A percentile compares a stretch with the other conserved stretches of the same genome.
phyloP scores from a whole-genome alignment of 2,113 vertebrate genomes.

The Thalassarche chlororhynchos region DNA sequence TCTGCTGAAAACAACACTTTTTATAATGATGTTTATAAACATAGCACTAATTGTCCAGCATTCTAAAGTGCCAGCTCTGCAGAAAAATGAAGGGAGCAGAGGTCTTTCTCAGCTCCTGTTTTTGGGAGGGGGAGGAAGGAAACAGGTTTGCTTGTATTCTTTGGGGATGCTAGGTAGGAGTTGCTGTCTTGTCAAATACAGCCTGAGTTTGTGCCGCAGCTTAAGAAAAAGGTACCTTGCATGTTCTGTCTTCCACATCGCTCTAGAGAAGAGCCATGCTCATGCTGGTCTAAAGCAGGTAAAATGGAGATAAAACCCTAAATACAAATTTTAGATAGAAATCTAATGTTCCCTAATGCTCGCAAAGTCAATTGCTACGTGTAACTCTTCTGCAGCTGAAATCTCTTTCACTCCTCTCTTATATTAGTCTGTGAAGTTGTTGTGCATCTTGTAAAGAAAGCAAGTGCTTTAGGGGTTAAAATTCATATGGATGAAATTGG shows the following conservation, averaged over 20 bases:
- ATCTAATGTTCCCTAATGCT: not conserved
- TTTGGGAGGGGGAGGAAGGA: not conserved
- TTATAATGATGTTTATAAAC: not conserved
- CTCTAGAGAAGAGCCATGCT: not conserved
- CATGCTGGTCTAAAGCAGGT: not conserved
- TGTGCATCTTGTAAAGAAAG: not conserved
- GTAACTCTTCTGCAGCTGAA: not conserved
- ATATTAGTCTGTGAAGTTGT: not conserved
- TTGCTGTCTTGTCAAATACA: not conserved
- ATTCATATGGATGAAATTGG: not conserved
- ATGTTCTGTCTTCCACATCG: not conserved
- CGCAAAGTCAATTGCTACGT: not conserved
- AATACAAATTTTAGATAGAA: not conserved
- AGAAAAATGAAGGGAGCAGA: not conserved
- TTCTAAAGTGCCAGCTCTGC: not conserved
- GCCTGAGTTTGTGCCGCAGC: not conserved
- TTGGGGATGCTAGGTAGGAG: not conserved
- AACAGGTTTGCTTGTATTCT: not conserved
- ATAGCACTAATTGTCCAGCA: not conserved
- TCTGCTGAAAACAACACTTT: conserved; percentile 33
- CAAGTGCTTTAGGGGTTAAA: not conserved
- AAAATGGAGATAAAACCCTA: not conserved
- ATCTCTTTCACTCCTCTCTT: not conserved
- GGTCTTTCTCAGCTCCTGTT: not conserved
- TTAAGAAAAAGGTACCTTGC: not conserved